A percentile compares a stretch with the other conserved stretches of the same genome.
phyloP scores from a whole-genome alignment of 2,113 vertebrate genomes.

The Hydropotes inermis region DNA sequence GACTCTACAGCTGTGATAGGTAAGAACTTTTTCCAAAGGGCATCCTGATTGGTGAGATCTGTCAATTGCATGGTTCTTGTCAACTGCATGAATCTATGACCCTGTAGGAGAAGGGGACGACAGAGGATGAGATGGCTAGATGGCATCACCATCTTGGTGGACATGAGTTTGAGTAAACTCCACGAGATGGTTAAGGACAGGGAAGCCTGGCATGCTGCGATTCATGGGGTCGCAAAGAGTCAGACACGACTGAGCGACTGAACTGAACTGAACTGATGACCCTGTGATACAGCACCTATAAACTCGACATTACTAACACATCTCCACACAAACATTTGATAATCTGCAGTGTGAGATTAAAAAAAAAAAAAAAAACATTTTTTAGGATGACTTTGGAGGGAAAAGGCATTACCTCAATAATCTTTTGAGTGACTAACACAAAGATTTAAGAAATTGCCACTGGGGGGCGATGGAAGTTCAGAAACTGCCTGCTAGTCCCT shows the following conservation, averaged over 20 bases:
- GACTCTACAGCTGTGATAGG: neutral
- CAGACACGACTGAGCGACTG: no score
- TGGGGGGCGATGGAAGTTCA: constrained; percentile 53
- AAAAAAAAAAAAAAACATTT: neutral
- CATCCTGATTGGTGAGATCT: neutral
- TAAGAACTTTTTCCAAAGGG: neutral
- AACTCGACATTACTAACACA: neutral
- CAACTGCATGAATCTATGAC: neutral
- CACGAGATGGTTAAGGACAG: no score
- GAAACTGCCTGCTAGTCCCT: neutral
- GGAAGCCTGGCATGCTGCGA: no score
- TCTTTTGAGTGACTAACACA: neutral
- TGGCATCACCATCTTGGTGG: no score
- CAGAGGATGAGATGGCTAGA: no score
- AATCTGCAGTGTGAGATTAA: neutral
- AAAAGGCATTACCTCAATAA: neutral
- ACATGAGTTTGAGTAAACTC: no score
- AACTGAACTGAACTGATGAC: neutral
- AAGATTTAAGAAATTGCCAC: constrained; percentile 30
- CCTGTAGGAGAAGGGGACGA: neutral
- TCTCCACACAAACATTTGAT: neutral
- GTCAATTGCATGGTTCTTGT: neutral
- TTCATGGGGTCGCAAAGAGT: no score
- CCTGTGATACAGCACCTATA: neutral
- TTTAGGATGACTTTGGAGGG: neutral